Evolutionary conservation across 2,797 vertebrate genomes (phyloP).

Genomic region (Buphagus erythrorhynchus): DNA sequence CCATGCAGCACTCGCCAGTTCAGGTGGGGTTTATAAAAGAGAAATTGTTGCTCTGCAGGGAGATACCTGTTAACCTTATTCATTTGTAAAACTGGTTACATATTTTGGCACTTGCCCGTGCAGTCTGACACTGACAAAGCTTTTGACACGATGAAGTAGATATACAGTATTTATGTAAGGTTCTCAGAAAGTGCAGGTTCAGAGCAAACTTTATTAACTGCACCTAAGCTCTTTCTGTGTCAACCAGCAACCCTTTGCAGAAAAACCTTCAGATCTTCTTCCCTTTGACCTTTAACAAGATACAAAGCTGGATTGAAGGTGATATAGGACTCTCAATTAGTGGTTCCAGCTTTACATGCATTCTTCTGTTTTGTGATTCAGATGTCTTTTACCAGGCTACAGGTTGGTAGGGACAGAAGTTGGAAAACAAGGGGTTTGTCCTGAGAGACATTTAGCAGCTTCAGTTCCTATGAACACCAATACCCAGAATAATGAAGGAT

Average conservation of each 20-base stretch:
- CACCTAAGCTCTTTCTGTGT: not conserved
- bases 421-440: not conserved
- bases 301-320: not conserved
- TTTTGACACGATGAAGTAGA: conserved; percentile 31
- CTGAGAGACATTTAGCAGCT: not conserved
- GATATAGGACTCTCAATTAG: not conserved
- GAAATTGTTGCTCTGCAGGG: conserved; percentile 53
- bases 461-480: not conserved
- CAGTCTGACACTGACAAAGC: not conserved
- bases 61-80: conserved; percentile 41
- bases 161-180: not conserved
- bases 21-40: conserved; percentile 39
- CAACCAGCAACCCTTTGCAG: not conserved
- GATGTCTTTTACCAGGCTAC: not conserved
- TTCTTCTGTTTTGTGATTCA: not conserved
- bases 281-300: not conserved
- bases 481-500: not conserved
- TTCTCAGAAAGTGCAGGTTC: not conserved
- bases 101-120: not conserved
- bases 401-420: not conserved
- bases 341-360: not conserved
- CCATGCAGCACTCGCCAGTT: not conserved
- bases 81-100: conserved; percentile 33
- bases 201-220: conserved; percentile 27
- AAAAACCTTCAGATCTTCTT: not conserved